Base-by-base conservation (phyloP, 2,113 vertebrate genomes). In the Pogonocichla stellata region DNA sequence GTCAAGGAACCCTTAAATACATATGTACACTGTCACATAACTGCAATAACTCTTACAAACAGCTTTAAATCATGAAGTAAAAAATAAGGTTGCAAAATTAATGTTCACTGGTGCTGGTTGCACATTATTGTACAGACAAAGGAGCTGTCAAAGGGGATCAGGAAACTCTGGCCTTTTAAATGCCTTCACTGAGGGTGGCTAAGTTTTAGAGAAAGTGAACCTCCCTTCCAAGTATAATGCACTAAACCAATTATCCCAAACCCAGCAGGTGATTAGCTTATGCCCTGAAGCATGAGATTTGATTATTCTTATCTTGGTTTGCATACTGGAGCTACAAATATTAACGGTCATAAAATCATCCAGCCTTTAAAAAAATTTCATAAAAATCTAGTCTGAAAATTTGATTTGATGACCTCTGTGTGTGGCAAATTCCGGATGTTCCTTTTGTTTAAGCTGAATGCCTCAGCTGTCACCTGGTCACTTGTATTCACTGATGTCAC, bases 221-320 rank as follows among this genome's bases (percentile, higher is more conserved):
- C 79, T 93, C 72, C 85, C 75, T 56, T 86, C 88, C 90, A 43
- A 74, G 47, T 42, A 93, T 16, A 92, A 92, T 45, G 87, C 85
- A 45, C 79, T 88, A 94, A 95, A 92, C 56, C 92, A 95, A 97
- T 96, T 95, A 94, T 24, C 34, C 56, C 80, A 42, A 90, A 80
- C 82, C 43, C 82, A 94, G 92, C 92, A 96, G 88, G 82, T 96
- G 96, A 96, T 93, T 96, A 94, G 93, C 72, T 93, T 74, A 95
- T 78, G 92, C 92, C 90, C 85, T 92, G 93, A 95, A 94, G 96
- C 94, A 96, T 95, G 81, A 91, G 90, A 97, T 94, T 92, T 88
- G 91, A 96, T 95, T 96, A 95, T 95, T 94, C 84, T 95, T 94
- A 94, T 93, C 93, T 93, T 80, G 43, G 74, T 91, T 90, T 86